These are phyloP conservation scores for Malthinus flaveolus DNA, from an alignment of 2,888 invertebrate genomes.

Conservation along the genomic window DNA sequence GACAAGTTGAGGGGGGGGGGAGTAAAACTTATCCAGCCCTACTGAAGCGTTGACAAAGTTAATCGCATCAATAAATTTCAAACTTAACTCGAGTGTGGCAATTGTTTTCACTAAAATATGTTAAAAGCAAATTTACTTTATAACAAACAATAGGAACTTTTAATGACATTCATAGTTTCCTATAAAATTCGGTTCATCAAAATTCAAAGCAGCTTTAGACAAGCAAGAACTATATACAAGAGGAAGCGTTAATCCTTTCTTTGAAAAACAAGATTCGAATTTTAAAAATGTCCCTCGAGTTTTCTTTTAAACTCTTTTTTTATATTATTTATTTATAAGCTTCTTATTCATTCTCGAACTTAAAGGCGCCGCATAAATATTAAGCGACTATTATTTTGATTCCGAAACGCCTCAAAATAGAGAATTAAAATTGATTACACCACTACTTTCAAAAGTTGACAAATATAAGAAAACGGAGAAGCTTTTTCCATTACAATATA, in stretches of 20 bases:
- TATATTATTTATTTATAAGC: constrained; percentile 35
- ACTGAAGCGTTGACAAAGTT: constrained; percentile 13
- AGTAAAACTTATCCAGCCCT: background rate
- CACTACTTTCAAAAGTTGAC: background rate
- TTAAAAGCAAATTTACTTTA: constrained; percentile 7
- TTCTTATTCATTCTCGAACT: constrained; percentile 31
- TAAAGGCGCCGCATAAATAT: constrained; percentile 30
- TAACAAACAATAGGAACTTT: constrained; percentile 11
- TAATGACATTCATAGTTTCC: constrained; percentile 28
- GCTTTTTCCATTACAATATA: constrained; percentile 31
- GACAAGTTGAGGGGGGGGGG: too few species aligned
- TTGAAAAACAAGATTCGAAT: constrained; percentile 34
- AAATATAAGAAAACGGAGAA: constrained; percentile 23
- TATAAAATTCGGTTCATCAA: constrained; percentile 32
- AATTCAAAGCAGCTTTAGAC: constrained; percentile 33
- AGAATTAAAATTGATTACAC: constrained; percentile 24
- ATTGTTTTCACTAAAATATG: constrained; percentile 1
- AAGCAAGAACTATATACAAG: constrained; percentile 32
- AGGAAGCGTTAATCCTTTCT: constrained; percentile 38
- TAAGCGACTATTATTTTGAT: constrained; percentile 25
- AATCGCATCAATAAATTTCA: constrained; percentile 12
- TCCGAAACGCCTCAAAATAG: constrained; percentile 10
- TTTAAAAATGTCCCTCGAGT: constrained; percentile 32
- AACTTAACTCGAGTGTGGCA: constrained; percentile 5
- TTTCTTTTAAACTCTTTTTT: constrained; percentile 28